Evolutionary conservation across 1,140 invertebrate species (phyloP).

Genomic region (Monochamus saltuarius): DNA sequence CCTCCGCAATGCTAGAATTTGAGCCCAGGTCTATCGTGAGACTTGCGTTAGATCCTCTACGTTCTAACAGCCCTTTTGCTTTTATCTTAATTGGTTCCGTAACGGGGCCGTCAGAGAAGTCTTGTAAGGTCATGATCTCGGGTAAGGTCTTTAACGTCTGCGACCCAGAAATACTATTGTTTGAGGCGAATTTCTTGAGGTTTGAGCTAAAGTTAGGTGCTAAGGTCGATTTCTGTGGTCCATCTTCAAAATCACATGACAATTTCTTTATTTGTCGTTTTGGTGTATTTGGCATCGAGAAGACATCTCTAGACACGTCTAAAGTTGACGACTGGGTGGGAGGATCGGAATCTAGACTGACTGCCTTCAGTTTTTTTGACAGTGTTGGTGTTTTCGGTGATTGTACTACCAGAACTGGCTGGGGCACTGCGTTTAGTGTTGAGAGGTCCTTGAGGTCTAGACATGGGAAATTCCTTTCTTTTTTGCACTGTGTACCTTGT

Average conservation of each 20-base stretch:
- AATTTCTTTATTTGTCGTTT: slow-evolving; percentile 47
- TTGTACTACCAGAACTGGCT: slow-evolving; percentile 48
- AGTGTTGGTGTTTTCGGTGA: slow-evolving; percentile 51
- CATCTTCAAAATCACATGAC: slow-evolving; percentile 42
- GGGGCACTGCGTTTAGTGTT: slow-evolving; percentile 27
- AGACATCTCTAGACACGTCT: slow-evolving; percentile 47
- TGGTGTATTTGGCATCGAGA: slow-evolving; percentile 51
- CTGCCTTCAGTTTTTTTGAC: slow-evolving; percentile 49
- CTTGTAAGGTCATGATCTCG: slow-evolving; percentile 65
- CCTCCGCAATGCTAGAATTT: slow-evolving; percentile 39
- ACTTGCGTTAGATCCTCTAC: slow-evolving; percentile 83
- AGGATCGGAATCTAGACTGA: slow-evolving; percentile 51
- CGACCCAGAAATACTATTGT: slow-evolving; percentile 49
- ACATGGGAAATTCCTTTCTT: slow-evolving; percentile 44
- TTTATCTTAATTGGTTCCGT: slow-evolving; percentile 55
- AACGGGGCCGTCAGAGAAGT: slow-evolving; percentile 55
- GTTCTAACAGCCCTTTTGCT: slow-evolving; percentile 69
- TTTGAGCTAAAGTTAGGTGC: slow-evolving; percentile 42
- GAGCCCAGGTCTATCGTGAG: slow-evolving; percentile 62
- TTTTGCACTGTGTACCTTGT: slow-evolving; percentile 21
- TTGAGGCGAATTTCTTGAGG: slow-evolving; percentile 49
- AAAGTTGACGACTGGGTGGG: slow-evolving; percentile 33
- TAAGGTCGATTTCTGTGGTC: slow-evolving; percentile 33
- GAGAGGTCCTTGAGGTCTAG: slow-evolving; percentile 37
- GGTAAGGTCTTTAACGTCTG: slow-evolving; percentile 63